phyloP scores from a whole-genome alignment of 2,113 vertebrate species.

The Spilogale gracilis region DNA sequence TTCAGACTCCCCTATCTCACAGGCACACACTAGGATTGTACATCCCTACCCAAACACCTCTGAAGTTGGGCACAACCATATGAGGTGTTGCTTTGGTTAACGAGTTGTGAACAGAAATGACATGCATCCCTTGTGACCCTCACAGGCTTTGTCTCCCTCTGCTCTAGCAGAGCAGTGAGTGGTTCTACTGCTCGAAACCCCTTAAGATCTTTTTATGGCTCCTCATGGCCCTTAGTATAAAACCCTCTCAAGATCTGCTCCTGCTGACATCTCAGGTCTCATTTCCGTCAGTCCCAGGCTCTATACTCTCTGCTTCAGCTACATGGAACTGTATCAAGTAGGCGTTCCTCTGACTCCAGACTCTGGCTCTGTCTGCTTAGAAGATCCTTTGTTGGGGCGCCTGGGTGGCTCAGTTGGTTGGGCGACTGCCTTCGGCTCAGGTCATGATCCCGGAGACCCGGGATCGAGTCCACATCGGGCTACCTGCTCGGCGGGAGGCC shows the following conservation, averaged over 20 bases:
- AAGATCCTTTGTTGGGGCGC: not conserved
- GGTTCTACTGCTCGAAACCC: not conserved
- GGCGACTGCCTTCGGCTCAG: too few species aligned
- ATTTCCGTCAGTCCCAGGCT: not conserved
- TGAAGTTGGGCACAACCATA: not conserved
- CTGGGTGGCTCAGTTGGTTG: too few species aligned
- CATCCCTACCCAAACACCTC: not conserved
- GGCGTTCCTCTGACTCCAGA: not conserved
- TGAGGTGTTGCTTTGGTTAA: not conserved
- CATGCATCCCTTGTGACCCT: not conserved
- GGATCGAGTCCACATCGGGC: too few species aligned
- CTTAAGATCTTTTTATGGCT: not conserved
- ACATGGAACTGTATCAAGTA: rapidly evolving
- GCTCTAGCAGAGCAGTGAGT: not conserved
- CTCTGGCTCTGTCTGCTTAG: not conserved
- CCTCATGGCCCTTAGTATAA: not conserved
- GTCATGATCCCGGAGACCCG: too few species aligned
- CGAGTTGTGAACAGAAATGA: not conserved
- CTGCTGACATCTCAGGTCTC: not conserved
- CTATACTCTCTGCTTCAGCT: not conserved
- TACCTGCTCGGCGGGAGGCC: too few species aligned
- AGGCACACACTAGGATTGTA: not conserved
- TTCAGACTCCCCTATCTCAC: not conserved
- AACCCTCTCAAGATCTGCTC: rapidly evolving
- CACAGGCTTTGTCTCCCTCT: not conserved